Evolutionary conservation across 2,797 vertebrate genomes (phyloP), one percentile per base, ranked within the genome.

Genomic region (Graptemys geographica): DNA sequence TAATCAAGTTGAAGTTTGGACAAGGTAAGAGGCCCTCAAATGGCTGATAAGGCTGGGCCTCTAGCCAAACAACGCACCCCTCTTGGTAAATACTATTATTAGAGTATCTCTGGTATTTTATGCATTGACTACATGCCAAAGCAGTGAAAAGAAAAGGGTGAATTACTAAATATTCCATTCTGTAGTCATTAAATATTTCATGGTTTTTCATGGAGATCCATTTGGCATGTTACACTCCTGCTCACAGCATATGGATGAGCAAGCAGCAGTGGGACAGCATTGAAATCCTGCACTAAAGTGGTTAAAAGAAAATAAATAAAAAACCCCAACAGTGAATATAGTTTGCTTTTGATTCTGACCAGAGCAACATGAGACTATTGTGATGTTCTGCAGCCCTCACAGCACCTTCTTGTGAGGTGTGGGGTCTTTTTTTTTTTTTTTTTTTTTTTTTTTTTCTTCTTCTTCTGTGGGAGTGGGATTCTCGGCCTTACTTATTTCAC

Each of bases 281-380:
- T 87, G 19, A 10, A 2, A 65, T 11, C 9, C 23, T 11, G 9
- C 0, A 0, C 28, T 9, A 11, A 62, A 47, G 11, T 33, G 2
- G 31, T 59, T 59, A 59, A 59, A 59, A 59, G 31, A 59, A 59
- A 57, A 57, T 57, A 57, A 49, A 83, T 8, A 8, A 85, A 53
- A 21, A 41, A 87, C 37, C 51, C 51, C 51, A 52, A 18, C 53
- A 78, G 1, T 11, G 37, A 56, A 0, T 0, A 11, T 79, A 87
- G 5, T 47, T 41, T 12, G 18, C 28, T 44, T 27, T 88, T 41
- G 65, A 23, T 25, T n/a, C 33, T n/a, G 33, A 74, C 52, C 28
- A 15, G 12, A 59, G 12, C 57, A 31, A 31, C 28, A 15, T 59
- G 55, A 59, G 28, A 59, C 31, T 28, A 59, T 59, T 59, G 27